Conservation (phyloP, 2,113 vertebrate species). For the Microcebus lehilahytsara region DNA sequence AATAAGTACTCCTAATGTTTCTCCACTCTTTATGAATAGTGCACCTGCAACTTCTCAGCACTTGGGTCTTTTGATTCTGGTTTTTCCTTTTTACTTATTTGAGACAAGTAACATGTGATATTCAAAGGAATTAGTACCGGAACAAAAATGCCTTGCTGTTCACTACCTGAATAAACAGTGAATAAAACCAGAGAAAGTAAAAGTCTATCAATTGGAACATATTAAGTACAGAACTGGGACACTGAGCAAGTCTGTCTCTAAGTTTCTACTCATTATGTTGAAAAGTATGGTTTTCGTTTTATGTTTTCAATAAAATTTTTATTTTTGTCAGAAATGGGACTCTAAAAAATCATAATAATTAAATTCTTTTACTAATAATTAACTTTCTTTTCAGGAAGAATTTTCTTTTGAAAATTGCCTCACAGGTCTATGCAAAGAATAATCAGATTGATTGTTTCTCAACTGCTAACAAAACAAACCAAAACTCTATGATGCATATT, state of each 20-base stretch:
- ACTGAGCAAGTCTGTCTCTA: background rate
- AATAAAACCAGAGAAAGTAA: background rate
- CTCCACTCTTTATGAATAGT: background rate
- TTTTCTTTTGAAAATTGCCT: conserved; percentile 69
- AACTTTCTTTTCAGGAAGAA: conserved; percentile 62
- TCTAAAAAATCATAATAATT: conserved; percentile 68
- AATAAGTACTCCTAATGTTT: background rate
- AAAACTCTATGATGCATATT: conserved; percentile 30
- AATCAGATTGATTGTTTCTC: conserved; percentile 52
- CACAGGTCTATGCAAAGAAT: conserved; percentile 58
- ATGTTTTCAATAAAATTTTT: background rate
- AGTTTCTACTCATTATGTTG: background rate
- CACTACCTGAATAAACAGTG: conserved; percentile 13
- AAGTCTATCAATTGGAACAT: background rate
- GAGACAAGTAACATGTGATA: background rate
- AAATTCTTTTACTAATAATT: conserved; percentile 69
- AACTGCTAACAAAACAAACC: conserved; percentile 46
- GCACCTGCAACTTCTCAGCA: background rate
- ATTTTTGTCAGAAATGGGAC: background rate
- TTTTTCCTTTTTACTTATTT: background rate
- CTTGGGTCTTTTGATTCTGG: background rate
- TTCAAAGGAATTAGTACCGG: background rate
- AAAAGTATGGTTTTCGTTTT: conserved; percentile 36
- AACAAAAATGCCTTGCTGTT: background rate
- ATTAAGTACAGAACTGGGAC: conserved; percentile 41